Evolutionary conservation across 1,140 invertebrate genomes (phyloP), one percentile per base, ranked within the genome.

Genomic region (Charaxes varanes): DNA sequence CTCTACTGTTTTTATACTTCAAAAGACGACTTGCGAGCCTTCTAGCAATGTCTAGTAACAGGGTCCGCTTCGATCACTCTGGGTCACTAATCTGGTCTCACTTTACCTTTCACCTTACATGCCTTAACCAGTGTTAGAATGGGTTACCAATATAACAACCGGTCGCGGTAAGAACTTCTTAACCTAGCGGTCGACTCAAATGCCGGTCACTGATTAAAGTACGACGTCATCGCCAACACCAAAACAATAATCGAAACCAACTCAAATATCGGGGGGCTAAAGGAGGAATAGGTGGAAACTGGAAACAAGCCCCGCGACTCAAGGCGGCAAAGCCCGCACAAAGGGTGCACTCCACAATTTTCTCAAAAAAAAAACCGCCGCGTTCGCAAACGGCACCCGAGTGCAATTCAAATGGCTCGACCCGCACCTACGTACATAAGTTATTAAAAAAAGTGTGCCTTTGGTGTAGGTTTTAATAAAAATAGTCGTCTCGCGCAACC

Each of bases 401-500:
- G 73, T 70, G 78, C 65, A 77, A 74, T 79, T 79, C 68, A 82
- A 79, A 79, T 79, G 78, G 67, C 68, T 71, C 74, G 71, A 76
- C 70, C 70, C 66, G 66, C 69, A 79, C 73, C 68, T 76, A 77
- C 70, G 66, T 74, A 79, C 78, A 82, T 82, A 79, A 79, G 78
- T 82, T 82, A 82, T 82, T 82, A 82, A 82, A 80, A 78, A 81
- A 82, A 79, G 67, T 74, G 63, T 69, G 78, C 68, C 74, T 77
- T 67, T 66, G 70, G 59, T 47, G 66, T 64, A 73, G 74, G 74
- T 76, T 82, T 77, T 82, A 79, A 78, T 82, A 79, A 81, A 82
- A 82, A 82, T 78, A 82, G 78, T 73, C 70, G 72, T 76, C 72
- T 67, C 62, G 62, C 67, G 59, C 58, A 65, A 72, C 61, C 71